Base-by-base conservation (phyloP, 2,797 vertebrate genomes). In the Melopsittacus undulatus region DNA sequence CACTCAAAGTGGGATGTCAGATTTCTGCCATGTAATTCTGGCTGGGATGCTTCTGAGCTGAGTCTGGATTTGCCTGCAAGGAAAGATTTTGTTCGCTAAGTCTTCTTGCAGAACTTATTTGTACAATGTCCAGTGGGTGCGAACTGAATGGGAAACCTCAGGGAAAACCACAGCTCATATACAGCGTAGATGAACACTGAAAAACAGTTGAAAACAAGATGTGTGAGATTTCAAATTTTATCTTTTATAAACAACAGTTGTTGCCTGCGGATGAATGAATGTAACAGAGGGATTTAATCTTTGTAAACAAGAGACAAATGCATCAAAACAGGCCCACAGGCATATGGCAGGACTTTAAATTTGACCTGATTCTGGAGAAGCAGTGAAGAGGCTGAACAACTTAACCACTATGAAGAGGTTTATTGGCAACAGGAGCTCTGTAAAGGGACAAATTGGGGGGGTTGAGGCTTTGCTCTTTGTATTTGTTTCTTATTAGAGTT, bases 201-300 rank as follows among this genome's bases (percentile, higher is more conserved):
- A 83, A 79, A 76, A 78, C 75, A 91, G 82, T 67, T 62, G 87
- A 68, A 94, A 97, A 87, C 64, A 42, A 79, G 93, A 92, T 75
- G 75, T 67, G 78, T 0, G 2, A 84, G 70, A 70, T 90, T 74
- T 93, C 72, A 80, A 77, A 74, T 70, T 74, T 74, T 70, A 38
- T 84, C 73, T 85, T 76, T 84, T 87, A 56, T 90, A 66, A 96
- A 38, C 81, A 94, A 77, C 67, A 42, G 75, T 59, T 49, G 68
- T 77, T 87, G 88, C 90, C 80, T 84, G 81, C 84, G 74, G 88
- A 84, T 1, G 0, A 49, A 16, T 62, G 62, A 52, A 29, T 81
- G 54, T 90, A 89, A 84, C 83, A 77, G 78, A 82, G 86, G 61
- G 87, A 92, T 95, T 95, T 94, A 92, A 80, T 94, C 64, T 80